phyloP scores from a whole-genome alignment of 1,140 invertebrate species.

The Cydia pomonella region DNA sequence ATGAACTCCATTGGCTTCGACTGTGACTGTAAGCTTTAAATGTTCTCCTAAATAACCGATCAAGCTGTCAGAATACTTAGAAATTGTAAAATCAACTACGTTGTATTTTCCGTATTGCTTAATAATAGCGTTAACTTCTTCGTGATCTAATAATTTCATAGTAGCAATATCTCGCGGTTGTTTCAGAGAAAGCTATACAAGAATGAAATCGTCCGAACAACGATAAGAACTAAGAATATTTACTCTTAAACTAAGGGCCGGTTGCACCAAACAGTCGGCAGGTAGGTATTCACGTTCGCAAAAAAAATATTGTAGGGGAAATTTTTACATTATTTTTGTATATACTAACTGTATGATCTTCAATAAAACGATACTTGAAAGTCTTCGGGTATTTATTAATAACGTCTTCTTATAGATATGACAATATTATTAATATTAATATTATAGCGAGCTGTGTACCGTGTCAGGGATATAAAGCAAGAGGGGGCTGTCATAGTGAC shows the following conservation, averaged over 20 bases:
- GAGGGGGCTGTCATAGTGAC: too few species aligned
- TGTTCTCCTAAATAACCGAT: conserved; percentile 68
- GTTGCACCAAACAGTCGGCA: too few species aligned
- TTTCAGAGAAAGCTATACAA: neutral
- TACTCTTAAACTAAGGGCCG: neutral
- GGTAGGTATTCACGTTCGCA: too few species aligned
- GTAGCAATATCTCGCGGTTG: neutral
- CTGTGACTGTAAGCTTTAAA: conserved; percentile 51
- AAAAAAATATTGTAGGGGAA: too few species aligned
- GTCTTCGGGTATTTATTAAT: too few species aligned
- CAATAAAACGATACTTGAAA: too few species aligned
- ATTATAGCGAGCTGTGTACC: too few species aligned
- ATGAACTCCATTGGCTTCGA: conserved; percentile 39
- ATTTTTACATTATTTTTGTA: too few species aligned
- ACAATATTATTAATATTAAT: too few species aligned
- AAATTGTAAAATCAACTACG: conserved; percentile 48
- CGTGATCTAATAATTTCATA: conserved; percentile 58
- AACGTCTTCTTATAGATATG: too few species aligned
- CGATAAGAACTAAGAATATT: neutral
- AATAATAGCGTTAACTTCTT: conserved; percentile 54
- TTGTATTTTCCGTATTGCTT: conserved; percentile 46
- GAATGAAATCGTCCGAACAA: neutral
- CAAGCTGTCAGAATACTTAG: conserved; percentile 51
- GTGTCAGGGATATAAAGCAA: too few species aligned
- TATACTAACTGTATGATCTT: too few species aligned